Conservation (phyloP, 2,113 vertebrate genomes). For the Heterotilapia buettikoferi region DNA sequence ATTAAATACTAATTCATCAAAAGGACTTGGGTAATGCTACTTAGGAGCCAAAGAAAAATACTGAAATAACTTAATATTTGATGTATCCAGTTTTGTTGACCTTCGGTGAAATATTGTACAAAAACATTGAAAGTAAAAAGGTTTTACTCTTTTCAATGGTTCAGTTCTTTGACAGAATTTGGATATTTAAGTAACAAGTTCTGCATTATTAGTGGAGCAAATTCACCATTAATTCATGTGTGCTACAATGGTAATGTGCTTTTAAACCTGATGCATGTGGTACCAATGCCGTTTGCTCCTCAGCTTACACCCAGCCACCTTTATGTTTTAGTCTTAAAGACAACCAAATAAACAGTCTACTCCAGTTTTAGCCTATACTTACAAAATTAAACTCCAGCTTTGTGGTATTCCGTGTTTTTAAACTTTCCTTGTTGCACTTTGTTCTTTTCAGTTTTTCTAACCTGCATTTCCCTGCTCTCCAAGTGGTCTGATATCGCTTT, state of each 20-base stretch:
- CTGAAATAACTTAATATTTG: neutral
- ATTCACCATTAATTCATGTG: neutral
- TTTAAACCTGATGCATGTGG: constrained; percentile 27
- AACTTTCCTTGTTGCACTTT: constrained; percentile 22
- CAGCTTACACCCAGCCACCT: neutral
- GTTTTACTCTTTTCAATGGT: neutral
- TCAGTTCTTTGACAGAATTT: neutral
- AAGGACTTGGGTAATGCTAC: neutral
- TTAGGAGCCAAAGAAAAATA: constrained; percentile 13
- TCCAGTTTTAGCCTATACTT: neutral
- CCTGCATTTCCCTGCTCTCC: constrained; percentile 16
- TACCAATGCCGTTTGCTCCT: constrained; percentile 4
- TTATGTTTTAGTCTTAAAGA: neutral
- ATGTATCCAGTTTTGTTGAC: neutral
- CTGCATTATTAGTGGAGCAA: neutral
- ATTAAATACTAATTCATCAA: neutral
- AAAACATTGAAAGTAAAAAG: neutral
- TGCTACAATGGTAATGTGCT: constrained; percentile 11
- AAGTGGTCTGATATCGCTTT: constrained; percentile 76
- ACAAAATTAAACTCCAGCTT: constrained; percentile 2
- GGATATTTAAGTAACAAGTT: neutral
- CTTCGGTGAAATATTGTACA: neutral
- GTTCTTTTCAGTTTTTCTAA: neutral
- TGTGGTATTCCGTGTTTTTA: neutral
- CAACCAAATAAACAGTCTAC: neutral